These are phyloP conservation scores for Dipodomys spectabilis DNA, from an alignment of 2,113 vertebrate species.

Conservation along the genomic window DNA sequence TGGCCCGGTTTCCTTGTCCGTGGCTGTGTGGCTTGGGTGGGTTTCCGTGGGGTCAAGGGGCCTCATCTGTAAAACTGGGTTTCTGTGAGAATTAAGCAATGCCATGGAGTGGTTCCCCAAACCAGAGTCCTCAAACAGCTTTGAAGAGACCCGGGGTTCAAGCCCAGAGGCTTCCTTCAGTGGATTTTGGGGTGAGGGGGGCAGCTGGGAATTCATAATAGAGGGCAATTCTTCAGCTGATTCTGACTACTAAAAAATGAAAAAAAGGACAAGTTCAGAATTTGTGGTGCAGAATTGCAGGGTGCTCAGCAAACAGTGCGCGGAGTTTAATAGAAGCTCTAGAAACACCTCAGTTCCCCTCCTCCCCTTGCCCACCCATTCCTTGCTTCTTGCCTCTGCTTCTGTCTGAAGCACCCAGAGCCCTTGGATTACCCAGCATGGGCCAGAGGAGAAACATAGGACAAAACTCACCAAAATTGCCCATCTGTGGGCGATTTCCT, in stretches of 20 bases:
- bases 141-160: not conserved
- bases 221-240: not conserved
- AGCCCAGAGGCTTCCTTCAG: accelerated
- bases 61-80: not conserved
- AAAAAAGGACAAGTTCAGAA: not conserved
- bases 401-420: accelerated
- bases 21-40: not conserved
- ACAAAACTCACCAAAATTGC: not conserved
- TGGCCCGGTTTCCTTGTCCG: not conserved
- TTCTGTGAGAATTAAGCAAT: not conserved
- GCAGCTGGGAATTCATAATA: accelerated
- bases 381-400: not conserved
- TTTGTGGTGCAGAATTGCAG: too few species aligned
- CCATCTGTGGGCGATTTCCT: not conserved
- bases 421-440: too few species aligned
- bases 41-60: not conserved
- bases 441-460: not conserved
- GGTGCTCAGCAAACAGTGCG: not conserved
- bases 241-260: not conserved
- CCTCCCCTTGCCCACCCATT: too few species aligned
- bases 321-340: accelerated
- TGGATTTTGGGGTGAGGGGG: accelerated
- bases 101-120: not conserved
- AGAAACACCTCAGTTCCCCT: accelerated
- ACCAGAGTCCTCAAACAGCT: too few species aligned